These are phyloP conservation scores for Rachycentron canadum DNA, from an alignment of 2,797 vertebrate genomes.

Conservation along the genomic window DNA sequence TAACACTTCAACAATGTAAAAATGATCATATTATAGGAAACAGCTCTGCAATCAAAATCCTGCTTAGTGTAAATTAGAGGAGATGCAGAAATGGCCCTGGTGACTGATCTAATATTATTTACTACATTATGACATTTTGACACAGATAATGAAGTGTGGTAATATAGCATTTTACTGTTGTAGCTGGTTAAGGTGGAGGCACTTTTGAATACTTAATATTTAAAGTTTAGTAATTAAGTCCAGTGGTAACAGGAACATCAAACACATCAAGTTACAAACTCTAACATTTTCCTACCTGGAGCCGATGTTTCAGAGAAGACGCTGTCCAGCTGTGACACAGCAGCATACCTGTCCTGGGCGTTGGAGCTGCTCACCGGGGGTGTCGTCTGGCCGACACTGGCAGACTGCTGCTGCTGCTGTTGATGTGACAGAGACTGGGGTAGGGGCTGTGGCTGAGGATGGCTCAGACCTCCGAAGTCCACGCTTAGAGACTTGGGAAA, in stretches of 20 bases:
- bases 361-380: conserved; percentile 42
- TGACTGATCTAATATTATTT: neutral
- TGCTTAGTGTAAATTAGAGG: neutral
- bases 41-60: neutral
- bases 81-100: neutral
- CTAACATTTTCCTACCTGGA: conserved; percentile 67
- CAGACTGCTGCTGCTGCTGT: conserved; percentile 48
- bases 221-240: neutral
- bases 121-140: neutral
- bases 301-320: conserved; percentile 76
- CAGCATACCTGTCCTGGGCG: conserved; percentile 83
- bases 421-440: conserved; percentile 74
- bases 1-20: neutral
- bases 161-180: neutral
- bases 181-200: neutral
- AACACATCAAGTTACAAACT: neutral
- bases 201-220: neutral
- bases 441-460: conserved; percentile 67
- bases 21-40: neutral
- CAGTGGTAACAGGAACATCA: neutral
- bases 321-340: conserved; percentile 85
- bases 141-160: neutral
- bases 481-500: conserved; percentile 88
- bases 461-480: conserved; percentile 85
- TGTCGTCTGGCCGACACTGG: conserved; percentile 40